Evolutionary conservation across 2,888 invertebrate genomes (phyloP), one percentile per base, ranked within the genome.

Genomic region (Gryllus longicercus): DNA sequence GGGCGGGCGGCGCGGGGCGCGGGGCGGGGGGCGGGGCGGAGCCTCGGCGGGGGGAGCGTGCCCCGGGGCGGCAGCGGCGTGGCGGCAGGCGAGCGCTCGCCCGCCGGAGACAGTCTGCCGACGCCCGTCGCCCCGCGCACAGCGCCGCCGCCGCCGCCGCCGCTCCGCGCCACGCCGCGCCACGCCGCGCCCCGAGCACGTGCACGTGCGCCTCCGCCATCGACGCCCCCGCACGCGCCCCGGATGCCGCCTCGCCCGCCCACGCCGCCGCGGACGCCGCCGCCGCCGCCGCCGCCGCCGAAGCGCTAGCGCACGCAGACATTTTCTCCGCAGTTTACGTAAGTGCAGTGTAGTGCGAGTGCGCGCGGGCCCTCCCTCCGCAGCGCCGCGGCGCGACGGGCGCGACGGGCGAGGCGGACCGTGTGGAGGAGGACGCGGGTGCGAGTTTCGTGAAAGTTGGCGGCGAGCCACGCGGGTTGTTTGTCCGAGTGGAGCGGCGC

Each of bases 171-270:
- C 49, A 1, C 77, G 2, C 77, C 49, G 1, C 50, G 25, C 38
- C n/a, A 1, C 76, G 49, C 23, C 76, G 25, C 38, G n/a, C 77
- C 77, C 21, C 77, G 11, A 1, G 11, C 38, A 11, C 11, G 23
- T 21, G 23, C 25, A 16, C 49, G 50, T 18, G 12, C 5, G 18
- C 18, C 23, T 16, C 21, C 77, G 77, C 77, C 77, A 23, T 75
- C 75, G 25, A 25, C 23, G 25, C 16, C 50, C 38, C 77, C 38
- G 25, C 18, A 80, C 82, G 82, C 83, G 51, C 84, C 83, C 83
- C 82, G 83, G 85, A 84, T 84, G 84, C 84, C 81, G 83, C 81
- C 82, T 25, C 23, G 38, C 74, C 75, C 16, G 38, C 11, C 14
- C 2, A 23, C 38, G n/a, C 63, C 63, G 16, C 11, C 63, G n/a